Evolutionary conservation across 2,888 invertebrate species (phyloP), one percentile per base, ranked within the genome.

Genomic region (Alsophila aescularia): DNA sequence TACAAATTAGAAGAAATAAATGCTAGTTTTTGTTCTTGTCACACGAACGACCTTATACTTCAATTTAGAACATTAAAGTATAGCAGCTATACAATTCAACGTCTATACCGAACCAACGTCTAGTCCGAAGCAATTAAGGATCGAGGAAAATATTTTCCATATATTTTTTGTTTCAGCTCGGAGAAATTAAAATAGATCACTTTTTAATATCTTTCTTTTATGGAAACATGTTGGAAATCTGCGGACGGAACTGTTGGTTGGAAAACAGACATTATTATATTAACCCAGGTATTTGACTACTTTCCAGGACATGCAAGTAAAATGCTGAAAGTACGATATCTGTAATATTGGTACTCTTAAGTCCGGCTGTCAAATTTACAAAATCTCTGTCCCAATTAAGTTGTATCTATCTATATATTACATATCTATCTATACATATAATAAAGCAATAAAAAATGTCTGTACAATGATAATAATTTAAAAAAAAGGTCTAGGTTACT

Each of bases 111-210:
- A 16, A 21, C 29, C 15, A 37, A 64, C 62, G 53, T 48, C 48
- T 52, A 60, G 58, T 60, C 62, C 62, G 51, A 69, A 71, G 70
- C 69, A 77, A 73, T 77, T 79, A 75, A 58, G 70, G 60, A 66
- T 57, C 63, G 68, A 62, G 58, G 49, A 65, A 70, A 72, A 69
- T 69, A 72, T 70, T 65, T 70, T 69, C 64, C 54, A 61, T 69
- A 61, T 69, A 66, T 70, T 72, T 70, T 61, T 67, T 63, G 66
- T 64, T 65, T 65, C 59, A 61, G 60, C 66, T 65, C 60, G 56
- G 63, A 61, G 62, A 71, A 76, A 76, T 74, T 70, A 69, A 73
- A 75, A 66, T 60, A 64, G 67, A 73, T 74, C 66, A 62, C 65
- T 64, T 74, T 74, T 70, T 75, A 64, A 67, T 67, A 66, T 64